phyloP scores from a whole-genome alignment of 1,140 invertebrate genomes.

The Scaptomyza graminum region DNA sequence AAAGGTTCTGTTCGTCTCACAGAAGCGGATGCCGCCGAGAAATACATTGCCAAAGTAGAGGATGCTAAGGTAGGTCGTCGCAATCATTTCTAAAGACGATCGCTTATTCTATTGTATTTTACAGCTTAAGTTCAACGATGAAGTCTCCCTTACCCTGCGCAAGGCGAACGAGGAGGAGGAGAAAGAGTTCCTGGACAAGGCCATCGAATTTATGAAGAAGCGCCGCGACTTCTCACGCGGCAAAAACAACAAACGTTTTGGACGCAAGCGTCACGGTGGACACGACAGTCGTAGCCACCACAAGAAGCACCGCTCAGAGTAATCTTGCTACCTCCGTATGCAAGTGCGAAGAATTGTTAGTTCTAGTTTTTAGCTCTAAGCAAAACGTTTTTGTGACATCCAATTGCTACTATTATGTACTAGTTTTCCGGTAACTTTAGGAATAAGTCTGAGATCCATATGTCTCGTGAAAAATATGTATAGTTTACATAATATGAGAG shows the following conservation, averaged over 20 bases:
- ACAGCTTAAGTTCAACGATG: slow-evolving; percentile 83
- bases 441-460: slow-evolving; percentile 17
- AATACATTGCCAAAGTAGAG: slow-evolving; percentile 87
- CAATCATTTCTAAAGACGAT: slow-evolving; percentile 69
- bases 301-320: slow-evolving; percentile 62
- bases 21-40: slow-evolving; percentile 88
- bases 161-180: slow-evolving; percentile 89
- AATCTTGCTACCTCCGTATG: slow-evolving; percentile 23
- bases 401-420: slow-evolving; percentile 34
- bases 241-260: slow-evolving; percentile 76
- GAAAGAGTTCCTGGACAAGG: slow-evolving; percentile 87
- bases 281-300: slow-evolving; percentile 58
- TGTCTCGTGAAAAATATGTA: slow-evolving; percentile 48
- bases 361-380: slow-evolving; percentile 54
- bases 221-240: slow-evolving; percentile 85
- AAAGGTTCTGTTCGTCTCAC: slow-evolving; percentile 89
- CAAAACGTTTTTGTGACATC: slow-evolving; percentile 32
- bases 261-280: slow-evolving; percentile 80
- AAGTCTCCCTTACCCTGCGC: slow-evolving; percentile 86
- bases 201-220: slow-evolving; percentile 86
- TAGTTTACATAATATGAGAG: slow-evolving; percentile 64
- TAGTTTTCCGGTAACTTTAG: slow-evolving; percentile 49
- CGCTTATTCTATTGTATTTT: background rate
- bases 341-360: slow-evolving; percentile 31
- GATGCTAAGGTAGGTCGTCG: slow-evolving; percentile 85